Evolutionary conservation across 1,140 invertebrate species (phyloP), one percentile per base, ranked within the genome.

Genomic region (Sycophaga agraensis): DNA sequence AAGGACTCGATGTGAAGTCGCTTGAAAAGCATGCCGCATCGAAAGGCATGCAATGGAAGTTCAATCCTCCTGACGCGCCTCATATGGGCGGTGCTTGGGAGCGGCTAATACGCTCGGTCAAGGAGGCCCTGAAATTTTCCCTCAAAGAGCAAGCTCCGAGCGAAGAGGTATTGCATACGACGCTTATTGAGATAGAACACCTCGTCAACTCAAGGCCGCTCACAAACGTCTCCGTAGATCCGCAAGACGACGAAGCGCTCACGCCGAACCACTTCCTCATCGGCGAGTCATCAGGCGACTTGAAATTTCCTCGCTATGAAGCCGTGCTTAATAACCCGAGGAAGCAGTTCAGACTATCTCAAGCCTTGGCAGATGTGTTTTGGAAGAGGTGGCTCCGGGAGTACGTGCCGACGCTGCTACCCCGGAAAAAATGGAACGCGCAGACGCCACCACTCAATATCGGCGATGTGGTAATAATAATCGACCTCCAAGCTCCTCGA

Each of bases 211-310:
- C 57, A 2, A 34, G 45, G 1, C 57, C 46, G 7, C 19, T 59
- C 8, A 59, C 57, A 21, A 45, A 50, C 3, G 45, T 73, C 2
- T 67, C 40, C 5, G 40, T 60, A 9, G 59, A 66, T n/a, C 48
- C 57, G n/a, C 19, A 31, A 6, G 66, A 69, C 35, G 21, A 59
- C 11, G 49, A 48, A 22, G 40, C 48, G 1, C 46, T 72, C n/a
- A 68, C 71, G 8, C 70, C 72, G 6, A 71, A 64, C 21, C 73
- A 76, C 62, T 73, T 75, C 42, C 35, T 76, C 1, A 68, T 72
- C 21, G 68, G 71, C 22, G 12, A 48, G 0, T 58, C 57, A 12
- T 55, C 50, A 22, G 57, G 31, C 14, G 1, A n/a, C 1, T 14
- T 48, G 6, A 26, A 14, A 17, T 26, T 39, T 17, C 22, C 21